Percentiles rank a stretch among this genome's conserved stretches.
Conservation (phyloP, 2,888 invertebrate species). For the Drosophila robusta region DNA sequence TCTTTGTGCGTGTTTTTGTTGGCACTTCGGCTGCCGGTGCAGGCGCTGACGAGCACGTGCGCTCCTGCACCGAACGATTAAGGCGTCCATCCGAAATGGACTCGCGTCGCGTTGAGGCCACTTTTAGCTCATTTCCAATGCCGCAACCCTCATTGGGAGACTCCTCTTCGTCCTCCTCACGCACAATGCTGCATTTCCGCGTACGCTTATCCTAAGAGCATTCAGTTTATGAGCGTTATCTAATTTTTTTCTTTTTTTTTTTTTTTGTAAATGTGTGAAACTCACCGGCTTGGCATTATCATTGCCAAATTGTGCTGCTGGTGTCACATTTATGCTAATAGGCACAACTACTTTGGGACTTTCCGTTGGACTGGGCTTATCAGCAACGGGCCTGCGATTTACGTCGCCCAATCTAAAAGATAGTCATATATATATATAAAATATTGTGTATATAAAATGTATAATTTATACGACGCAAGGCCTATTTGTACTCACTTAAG, state of each 20-base stretch:
- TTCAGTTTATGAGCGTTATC: background rate
- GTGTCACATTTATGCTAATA: constrained; percentile 81
- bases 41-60: constrained; percentile 65
- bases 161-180: constrained; percentile 97
- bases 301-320: constrained; percentile 66
- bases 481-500: constrained; percentile 59
- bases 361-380: constrained; percentile 72
- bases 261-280: background rate
- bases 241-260: background rate
- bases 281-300: constrained; percentile 76
- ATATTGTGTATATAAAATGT: background rate
- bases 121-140: constrained; percentile 87
- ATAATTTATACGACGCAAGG: background rate
- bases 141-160: constrained; percentile 86
- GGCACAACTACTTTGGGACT: constrained; percentile 77
- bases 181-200: constrained; percentile 96
- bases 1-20: constrained; percentile 87
- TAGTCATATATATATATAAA: constrained; percentile 3
- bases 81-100: constrained; percentile 93
- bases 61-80: constrained; percentile 89
- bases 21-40: constrained; percentile 84
- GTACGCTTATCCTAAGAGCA: constrained; percentile 86
- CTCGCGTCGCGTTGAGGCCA: constrained; percentile 88
- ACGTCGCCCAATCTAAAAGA: constrained; percentile 42
- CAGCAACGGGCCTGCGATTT: constrained; percentile 54